Conservation (phyloP, 2,888 invertebrate genomes). For the Drosophila histrio region DNA sequence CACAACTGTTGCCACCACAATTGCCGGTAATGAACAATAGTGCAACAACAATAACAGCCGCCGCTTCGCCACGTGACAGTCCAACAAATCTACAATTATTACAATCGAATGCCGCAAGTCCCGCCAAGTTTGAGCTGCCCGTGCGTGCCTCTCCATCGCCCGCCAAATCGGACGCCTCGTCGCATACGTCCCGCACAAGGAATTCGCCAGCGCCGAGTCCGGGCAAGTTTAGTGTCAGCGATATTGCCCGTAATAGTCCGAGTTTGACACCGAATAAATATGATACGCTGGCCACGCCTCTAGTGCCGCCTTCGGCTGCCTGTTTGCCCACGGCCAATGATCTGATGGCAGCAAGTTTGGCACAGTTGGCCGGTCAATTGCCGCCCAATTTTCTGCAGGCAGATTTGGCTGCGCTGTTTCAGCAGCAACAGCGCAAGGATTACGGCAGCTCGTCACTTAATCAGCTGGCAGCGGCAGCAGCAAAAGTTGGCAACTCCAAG, state of each 20-base stretch:
- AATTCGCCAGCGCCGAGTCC: conserved; percentile 85
- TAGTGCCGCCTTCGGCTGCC: conserved; percentile 67
- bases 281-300: conserved; percentile 60
- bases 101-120: conserved; percentile 83
- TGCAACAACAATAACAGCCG: conserved; percentile 37
- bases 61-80: conserved; percentile 83
- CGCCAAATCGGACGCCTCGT: conserved; percentile 86
- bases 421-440: conserved; percentile 83
- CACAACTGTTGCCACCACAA: conserved; percentile 54
- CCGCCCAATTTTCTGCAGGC: conserved; percentile 83
- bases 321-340: conserved; percentile 81
- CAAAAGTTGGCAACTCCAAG: conserved; percentile 81
- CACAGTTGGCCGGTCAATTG: conserved; percentile 82
- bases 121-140: conserved; percentile 86
- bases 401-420: conserved; percentile 81
- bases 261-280: conserved; percentile 83
- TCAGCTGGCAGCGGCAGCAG: conserved; percentile 82
- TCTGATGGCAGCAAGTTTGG: conserved; percentile 83
- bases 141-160: conserved; percentile 86
- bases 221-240: conserved; percentile 83
- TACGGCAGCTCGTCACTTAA: conserved; percentile 82
- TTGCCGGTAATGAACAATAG: conserved; percentile 29
- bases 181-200: conserved; percentile 85
- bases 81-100: conserved; percentile 83
- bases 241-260: conserved; percentile 83